Base-by-base conservation (phyloP, 2,888 invertebrate species). In the Caenorhabditis sp. region DNA sequence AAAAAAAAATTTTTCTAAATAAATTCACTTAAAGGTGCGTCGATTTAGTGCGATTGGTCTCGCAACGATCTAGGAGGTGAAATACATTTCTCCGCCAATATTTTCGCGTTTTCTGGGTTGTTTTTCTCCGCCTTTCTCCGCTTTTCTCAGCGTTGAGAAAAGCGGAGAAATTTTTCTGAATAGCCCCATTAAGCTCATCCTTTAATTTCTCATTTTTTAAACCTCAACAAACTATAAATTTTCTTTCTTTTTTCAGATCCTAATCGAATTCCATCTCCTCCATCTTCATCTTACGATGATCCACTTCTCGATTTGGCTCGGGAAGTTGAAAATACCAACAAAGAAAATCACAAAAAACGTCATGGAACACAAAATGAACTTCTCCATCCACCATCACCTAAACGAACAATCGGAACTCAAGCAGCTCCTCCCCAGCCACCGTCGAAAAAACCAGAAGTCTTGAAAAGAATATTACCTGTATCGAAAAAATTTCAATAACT, bases 361-460 rank as follows among this genome's bases (percentile, higher is more conserved):
- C 20, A 67, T n/a, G 27, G 31, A 57, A 50, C 38, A 43, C 20
- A 20, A 63, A 52, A 53, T 17, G 31, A 38, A 17, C 31, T 62
- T 5, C 31, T 31, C 0, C 43, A 43, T 14, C 66, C 66, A n/a
- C 27, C 63, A n/a, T 70, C 70, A 7, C 70, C 70, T 14, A 62
- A 66, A 52, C 63, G 70, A 49, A 59, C 62, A 0, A 50, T 70
- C 1, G 70, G 63, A 20, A 61, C 66, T 12, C 70, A 70, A 23
- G 66, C 65, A 2, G 5, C 53, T 1, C 1, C 10, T 2, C 49
- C 59, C 3, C 49, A 52, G 20, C 54, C 27, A 25, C 49, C 25
- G 20, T 31, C 43, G 17, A 43, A 43, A 43, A 43, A 43, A 25
- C 20, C 64, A 43, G 43, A 17, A 14, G 36, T 54, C 21, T 23